Evolutionary conservation across 2,888 invertebrate species (phyloP), one percentile per base, ranked within the genome.

Genomic region (Sisyra terminalis): DNA sequence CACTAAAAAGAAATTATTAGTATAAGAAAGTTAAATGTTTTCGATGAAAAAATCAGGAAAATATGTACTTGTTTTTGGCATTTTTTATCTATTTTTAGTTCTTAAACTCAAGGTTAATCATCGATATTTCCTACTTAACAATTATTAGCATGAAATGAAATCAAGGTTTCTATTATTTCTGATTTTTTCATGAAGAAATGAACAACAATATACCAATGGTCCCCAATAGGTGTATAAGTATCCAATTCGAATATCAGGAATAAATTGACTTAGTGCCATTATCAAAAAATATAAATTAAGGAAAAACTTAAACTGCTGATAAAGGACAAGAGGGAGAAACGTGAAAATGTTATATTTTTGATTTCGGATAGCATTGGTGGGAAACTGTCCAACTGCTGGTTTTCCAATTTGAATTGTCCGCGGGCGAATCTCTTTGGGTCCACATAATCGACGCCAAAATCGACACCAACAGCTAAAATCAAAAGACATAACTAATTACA

Each of bases 141-240:
- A n/a, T n/a, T n/a, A n/a, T n/a, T n/a, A n/a, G n/a, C n/a, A n/a
- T n/a, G n/a, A n/a, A n/a, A n/a, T n/a, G n/a, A n/a, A n/a, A n/a
- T n/a, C n/a, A n/a, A n/a, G n/a, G n/a, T n/a, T n/a, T n/a, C n/a
- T 11, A 8, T 6, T 40, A 40, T 32, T 32, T 10, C 16, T 9
- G 24, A 38, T 10, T 44, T 7, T 13, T 13, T 14, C 44, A 9
- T 39, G 8, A 29, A 29, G 9, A 36, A 14, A 31, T 31, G 31
- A 31, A 31, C n/a, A 35, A 38, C 13, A 29, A 41, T 18, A 67
- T 60, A 77, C 78, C 58, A 98, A 63, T 37, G 98, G 98, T 47
- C 93, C 97, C 98, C 98, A 99, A 63, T 99, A 99, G 1, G 98
- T 99, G 63, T 97, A 98, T 36, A 97, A 74, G 60, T 93, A 94